These are phyloP conservation scores for Aythya baeri DNA, from an alignment of 2,113 vertebrate genomes.

Conservation along the genomic window DNA sequence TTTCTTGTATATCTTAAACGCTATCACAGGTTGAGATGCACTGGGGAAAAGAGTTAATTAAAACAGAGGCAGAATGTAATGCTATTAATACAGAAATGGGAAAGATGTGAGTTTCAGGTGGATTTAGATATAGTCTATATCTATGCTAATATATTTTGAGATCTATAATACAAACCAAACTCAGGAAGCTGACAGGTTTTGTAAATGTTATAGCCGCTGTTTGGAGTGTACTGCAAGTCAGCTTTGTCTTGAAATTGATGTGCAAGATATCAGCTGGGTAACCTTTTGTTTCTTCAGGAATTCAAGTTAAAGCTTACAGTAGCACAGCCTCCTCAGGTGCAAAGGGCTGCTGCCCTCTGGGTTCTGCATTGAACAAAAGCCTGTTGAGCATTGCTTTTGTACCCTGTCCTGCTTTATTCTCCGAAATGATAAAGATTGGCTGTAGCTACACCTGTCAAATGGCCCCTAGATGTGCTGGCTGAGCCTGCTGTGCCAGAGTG, in stretches of 20 bases:
- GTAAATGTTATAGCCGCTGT: not conserved
- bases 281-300: not conserved
- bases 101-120: not conserved
- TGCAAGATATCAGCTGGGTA: not conserved
- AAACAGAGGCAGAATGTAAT: not conserved
- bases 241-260: not conserved
- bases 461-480: not conserved
- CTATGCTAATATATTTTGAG: not conserved
- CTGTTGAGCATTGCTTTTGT: not conserved
- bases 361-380: rapidly evolving
- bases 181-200: not conserved
- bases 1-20: slow-evolving; percentile 13
- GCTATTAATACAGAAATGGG: not conserved
- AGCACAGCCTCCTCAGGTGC: rapidly evolving
- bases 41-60: not conserved
- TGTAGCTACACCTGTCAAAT: rapidly evolving
- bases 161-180: not conserved
- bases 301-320: not conserved
- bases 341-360: not conserved
- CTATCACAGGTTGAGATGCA: slow-evolving; percentile 5
- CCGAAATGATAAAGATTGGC: not conserved
- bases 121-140: not conserved
- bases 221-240: not conserved
- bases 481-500: rapidly evolving
- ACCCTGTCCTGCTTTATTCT: not conserved